A percentile compares a stretch with the other conserved stretches of the same genome.
Evolutionary conservation across 2,888 invertebrate genomes (phyloP).

Genomic region (Liopterus haemorrhoidalis): DNA sequence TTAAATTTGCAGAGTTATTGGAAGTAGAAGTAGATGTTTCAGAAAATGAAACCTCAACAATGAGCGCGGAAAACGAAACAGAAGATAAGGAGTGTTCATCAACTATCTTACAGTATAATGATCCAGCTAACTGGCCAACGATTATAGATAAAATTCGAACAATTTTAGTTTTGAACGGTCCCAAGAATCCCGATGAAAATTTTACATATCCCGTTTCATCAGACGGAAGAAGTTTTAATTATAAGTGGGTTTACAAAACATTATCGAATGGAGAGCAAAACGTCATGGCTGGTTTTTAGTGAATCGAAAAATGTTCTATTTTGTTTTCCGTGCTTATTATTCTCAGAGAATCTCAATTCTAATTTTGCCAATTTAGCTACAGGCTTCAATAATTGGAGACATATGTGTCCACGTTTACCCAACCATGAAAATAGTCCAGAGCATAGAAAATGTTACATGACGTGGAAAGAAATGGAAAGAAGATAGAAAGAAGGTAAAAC

Average conservation of each 20-base stretch:
- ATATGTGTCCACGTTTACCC: conserved; percentile 2
- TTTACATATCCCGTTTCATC: neutral
- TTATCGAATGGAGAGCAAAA: neutral
- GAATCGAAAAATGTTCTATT: conserved; percentile 10
- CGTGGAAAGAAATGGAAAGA: conserved; percentile 2
- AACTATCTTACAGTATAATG: too few species aligned
- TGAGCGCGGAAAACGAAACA: too few species aligned
- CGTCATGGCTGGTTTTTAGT: neutral
- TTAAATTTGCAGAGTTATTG: too few species aligned
- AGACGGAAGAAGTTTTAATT: conserved; percentile 2
- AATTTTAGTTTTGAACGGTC: too few species aligned
- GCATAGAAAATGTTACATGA: conserved; percentile 6
- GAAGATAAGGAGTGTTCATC: too few species aligned
- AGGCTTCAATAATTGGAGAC: conserved; percentile 4
- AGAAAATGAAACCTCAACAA: too few species aligned
- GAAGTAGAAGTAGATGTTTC: too few species aligned
- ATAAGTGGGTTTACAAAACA: neutral
- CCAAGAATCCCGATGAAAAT: too few species aligned
- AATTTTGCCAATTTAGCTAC: conserved; percentile 3
- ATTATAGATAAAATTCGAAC: too few species aligned
- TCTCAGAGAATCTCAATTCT: conserved; percentile 4
- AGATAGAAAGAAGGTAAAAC: neutral
- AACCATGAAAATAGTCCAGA: conserved; percentile 7
- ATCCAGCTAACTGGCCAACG: too few species aligned
- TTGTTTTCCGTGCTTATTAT: conserved; percentile 17